phyloP scores from a whole-genome alignment of 2,113 vertebrate genomes.

The Toxotes jaculatrix region DNA sequence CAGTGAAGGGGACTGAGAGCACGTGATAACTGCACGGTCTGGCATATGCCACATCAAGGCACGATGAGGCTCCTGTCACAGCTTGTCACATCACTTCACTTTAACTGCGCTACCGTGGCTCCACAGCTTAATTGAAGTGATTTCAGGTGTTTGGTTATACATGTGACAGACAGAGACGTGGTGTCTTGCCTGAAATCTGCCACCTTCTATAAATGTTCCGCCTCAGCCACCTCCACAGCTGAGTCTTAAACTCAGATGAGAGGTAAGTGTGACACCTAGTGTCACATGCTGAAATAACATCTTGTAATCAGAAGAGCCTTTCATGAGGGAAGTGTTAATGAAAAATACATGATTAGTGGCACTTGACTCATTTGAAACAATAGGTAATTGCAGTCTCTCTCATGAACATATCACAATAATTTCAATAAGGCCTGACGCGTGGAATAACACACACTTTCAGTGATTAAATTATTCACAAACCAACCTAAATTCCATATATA shows the following conservation, averaged over 20 bases:
- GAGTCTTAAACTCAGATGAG: constrained; percentile 24
- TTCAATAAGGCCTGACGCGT: background rate
- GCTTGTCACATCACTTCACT: constrained; percentile 51
- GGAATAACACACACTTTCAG: background rate
- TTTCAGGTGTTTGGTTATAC: constrained; percentile 67
- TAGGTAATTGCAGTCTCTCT: background rate
- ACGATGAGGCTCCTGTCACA: constrained; percentile 44
- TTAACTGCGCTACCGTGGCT: constrained; percentile 22
- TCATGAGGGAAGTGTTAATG: background rate
- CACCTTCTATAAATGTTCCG: constrained; percentile 26
- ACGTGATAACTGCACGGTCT: constrained; percentile 12
- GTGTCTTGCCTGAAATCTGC: constrained; percentile 42
- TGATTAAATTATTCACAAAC: constrained; percentile 45
- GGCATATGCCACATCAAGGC: constrained; percentile 33
- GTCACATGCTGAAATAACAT: background rate
- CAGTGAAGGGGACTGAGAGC: constrained; percentile 38
- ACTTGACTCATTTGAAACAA: constrained; percentile 4
- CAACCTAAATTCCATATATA: constrained; percentile 41
- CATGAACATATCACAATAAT: background rate
- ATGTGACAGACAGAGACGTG: constrained; percentile 38
- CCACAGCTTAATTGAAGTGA: constrained; percentile 58
- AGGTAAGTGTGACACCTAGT: constrained; percentile 80
- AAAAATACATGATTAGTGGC: background rate
- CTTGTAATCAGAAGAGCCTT: background rate
- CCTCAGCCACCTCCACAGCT: background rate